Conservation (phyloP, 2,797 vertebrate genomes). For the Alectoris magna region DNA sequence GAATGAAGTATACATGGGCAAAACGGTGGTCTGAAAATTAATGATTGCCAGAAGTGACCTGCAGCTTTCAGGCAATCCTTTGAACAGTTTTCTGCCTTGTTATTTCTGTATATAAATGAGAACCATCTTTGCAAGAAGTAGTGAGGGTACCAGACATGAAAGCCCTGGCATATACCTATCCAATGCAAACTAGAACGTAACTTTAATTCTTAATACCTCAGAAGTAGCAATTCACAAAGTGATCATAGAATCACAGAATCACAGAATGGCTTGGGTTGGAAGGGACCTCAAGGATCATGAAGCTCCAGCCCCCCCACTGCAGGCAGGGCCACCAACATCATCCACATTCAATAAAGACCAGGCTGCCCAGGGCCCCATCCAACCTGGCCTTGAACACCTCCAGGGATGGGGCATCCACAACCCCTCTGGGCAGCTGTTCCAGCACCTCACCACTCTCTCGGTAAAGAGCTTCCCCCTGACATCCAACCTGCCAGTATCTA, state of each 20-base stretch:
- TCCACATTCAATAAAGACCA: too few relatives aligned
- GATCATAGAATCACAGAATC: not conserved
- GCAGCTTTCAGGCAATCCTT: constrained; percentile 12
- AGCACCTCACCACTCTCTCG: too few relatives aligned
- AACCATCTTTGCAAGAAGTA: constrained; percentile 26
- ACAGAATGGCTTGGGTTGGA: too few relatives aligned
- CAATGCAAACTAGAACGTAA: not conserved
- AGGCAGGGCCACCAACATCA: too few relatives aligned
- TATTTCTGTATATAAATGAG: constrained; percentile 58
- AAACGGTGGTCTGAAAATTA: constrained; percentile 41
- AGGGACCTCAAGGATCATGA: too few relatives aligned
- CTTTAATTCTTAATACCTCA: constrained; percentile 10
- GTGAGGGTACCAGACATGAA: not conserved
- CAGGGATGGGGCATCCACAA: too few relatives aligned
- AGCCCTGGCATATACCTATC: not conserved
- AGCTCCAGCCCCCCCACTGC: too few relatives aligned
- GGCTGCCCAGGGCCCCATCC: too few relatives aligned
- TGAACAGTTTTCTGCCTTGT: not conserved
- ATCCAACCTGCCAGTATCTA: too few relatives aligned
- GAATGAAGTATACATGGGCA: constrained; percentile 23
- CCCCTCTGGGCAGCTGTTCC: too few relatives aligned
- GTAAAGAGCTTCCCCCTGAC: too few relatives aligned
- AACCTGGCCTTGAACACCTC: too few relatives aligned
- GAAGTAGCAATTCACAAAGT: not conserved
- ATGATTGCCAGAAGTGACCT: constrained; percentile 21